Evolutionary conservation across 1,140 invertebrate species (phyloP), one percentile per base, ranked within the genome.

Genomic region (Ceratosolen fusciceps): DNA sequence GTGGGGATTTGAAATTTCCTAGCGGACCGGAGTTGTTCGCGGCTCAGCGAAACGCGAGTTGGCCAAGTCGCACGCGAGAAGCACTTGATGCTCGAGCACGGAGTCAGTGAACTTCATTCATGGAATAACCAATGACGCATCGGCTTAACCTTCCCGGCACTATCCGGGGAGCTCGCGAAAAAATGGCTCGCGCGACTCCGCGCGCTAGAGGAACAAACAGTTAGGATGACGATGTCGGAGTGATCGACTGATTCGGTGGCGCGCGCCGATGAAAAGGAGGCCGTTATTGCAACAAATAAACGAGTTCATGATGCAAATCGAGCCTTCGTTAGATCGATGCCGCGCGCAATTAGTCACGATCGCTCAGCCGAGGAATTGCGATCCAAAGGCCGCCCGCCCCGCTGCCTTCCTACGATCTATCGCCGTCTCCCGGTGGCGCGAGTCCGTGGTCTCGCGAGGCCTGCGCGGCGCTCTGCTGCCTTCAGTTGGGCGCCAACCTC

Each of bases 401-500:
- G 26, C 58, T 58, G 19, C 58, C 58, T 31, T 31, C 58, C 5
- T 31, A 31, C 58, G 5, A 60, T 31, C 14, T 21, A 7, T 5
- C 21, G n/a, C n/a, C n/a, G n/a, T n/a, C 58, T 34, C 14, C 31
- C 60, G 0, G 1, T 1, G 31, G 16, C 16, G 56, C 16, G 58
- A 52, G 74, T 68, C 34, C 47, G 68, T 52, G 74, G 52, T 76
- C 74, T 62, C 60, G 29, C n/a, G 39, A 68, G 47, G 26, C 9
- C 31, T 16, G 62, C 62, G 74, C n/a, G n/a, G n/a, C 5, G 58
- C 77, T 70, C 60, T 43, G 67, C 49, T 52, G 49, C 49, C 49
- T 52, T 52, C 77, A 79, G 77, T 79, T 74, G 71, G 49, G 71
- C 77, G 71, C 77, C 77, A 74, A 68, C 77, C 60, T 65, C 24